phyloP scores from a whole-genome alignment of 2,797 vertebrate genomes.

The Phaenicophaeus curvirostris region DNA sequence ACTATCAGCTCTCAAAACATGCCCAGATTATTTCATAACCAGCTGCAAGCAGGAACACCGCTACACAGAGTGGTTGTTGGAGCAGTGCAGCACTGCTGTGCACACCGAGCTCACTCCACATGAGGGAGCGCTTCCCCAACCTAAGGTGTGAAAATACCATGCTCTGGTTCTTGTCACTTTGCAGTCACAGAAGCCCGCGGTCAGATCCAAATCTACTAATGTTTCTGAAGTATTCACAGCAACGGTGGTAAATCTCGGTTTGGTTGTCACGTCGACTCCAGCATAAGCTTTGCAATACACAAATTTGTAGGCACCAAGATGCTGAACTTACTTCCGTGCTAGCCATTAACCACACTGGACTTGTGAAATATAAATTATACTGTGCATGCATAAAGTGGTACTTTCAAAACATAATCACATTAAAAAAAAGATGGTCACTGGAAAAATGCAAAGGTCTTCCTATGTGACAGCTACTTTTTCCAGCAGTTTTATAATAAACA shows the following conservation, averaged over 20 bases:
- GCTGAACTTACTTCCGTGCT: not conserved
- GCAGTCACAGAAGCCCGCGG: not conserved
- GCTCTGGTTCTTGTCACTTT: not conserved
- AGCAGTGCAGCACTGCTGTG: rapidly evolving
- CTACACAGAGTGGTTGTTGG: rapidly evolving
- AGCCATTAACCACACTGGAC: not conserved
- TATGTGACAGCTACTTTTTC: not conserved
- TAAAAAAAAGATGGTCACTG: not conserved
- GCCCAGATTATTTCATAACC: not conserved
- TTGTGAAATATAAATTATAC: rapidly evolving
- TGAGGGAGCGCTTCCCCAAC: not conserved
- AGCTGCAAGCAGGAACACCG: not conserved
- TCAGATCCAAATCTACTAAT: not conserved
- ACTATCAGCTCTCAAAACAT: not conserved
- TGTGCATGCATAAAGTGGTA: rapidly evolving
- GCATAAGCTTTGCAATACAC: rapidly evolving
- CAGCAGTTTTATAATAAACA: not conserved
- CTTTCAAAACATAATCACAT: not conserved
- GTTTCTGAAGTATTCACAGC: too few relatives aligned
- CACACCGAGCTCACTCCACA: not conserved
- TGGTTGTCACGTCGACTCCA: not conserved
- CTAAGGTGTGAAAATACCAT: too few relatives aligned
- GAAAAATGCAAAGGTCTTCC: not conserved
- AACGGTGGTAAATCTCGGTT: not conserved
- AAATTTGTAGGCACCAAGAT: not conserved